Percentiles rank a stretch among this genome's conserved stretches.
Conservation (phyloP, 2,888 invertebrate genomes). For the Ischnus inquisitorius region DNA sequence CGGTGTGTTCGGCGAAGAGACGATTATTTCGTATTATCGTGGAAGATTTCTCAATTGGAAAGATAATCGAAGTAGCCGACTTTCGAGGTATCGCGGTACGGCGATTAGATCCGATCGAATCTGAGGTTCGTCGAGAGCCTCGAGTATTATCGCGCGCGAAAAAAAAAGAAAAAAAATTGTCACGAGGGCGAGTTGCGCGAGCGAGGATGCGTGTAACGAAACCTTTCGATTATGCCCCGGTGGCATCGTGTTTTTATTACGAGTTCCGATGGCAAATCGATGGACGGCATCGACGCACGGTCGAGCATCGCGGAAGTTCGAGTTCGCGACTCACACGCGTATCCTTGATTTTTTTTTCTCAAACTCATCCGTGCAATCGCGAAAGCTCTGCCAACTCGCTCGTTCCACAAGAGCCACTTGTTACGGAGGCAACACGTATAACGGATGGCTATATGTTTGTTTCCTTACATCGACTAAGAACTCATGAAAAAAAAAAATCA, state of each 20-base stretch:
- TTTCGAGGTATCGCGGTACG: conserved; percentile 29
- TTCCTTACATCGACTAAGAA: neutral
- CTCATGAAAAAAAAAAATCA: conserved; percentile 2
- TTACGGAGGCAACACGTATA: conserved; percentile 26
- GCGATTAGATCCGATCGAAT: conserved; percentile 44
- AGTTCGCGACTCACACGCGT: neutral
- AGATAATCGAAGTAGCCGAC: neutral
- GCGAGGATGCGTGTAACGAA: neutral
- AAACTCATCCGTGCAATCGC: conserved; percentile 8
- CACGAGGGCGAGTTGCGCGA: neutral
- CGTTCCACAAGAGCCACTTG: conserved; percentile 40
- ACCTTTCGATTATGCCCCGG: conserved; percentile 9
- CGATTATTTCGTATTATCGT: neutral
- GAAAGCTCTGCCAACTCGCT: conserved; percentile 14
- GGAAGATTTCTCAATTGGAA: neutral
- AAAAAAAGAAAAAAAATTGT: conserved; percentile 17
- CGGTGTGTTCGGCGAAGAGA: neutral
- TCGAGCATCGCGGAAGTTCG: conserved; percentile 6
- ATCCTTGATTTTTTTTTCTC: conserved; percentile 21
- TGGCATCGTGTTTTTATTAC: neutral
- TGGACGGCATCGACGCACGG: neutral
- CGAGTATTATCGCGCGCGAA: conserved; percentile 4
- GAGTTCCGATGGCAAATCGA: neutral
- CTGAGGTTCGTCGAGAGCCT: conserved; percentile 6
- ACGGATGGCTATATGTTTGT: conserved; percentile 1